These are phyloP conservation scores for Chiridota heheva DNA, from an alignment of 35 echinoderm and acorn worm species.

Conservation along the genomic window DNA sequence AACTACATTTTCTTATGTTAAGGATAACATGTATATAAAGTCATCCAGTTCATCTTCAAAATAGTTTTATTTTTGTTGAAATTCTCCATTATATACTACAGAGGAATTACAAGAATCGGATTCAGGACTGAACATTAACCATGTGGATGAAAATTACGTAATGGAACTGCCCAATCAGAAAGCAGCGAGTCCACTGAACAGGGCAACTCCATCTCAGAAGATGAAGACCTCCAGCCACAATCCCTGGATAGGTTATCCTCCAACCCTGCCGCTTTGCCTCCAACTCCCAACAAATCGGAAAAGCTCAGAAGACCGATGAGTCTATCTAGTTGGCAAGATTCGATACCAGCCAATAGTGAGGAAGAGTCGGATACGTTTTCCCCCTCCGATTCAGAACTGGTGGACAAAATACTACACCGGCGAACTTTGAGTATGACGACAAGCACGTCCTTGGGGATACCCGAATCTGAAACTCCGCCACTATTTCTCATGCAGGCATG, in stretches of 20 bases:
- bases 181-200: constrained; percentile 46
- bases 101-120: no score
- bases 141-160: no score
- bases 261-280: constrained; percentile 29
- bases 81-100: no score
- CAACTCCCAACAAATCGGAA: constrained; percentile 15
- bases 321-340: constrained; percentile 18
- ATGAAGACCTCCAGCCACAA: constrained; percentile 30
- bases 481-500: constrained; percentile 96
- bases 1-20: no score
- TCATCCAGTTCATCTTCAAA: no score
- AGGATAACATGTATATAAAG: no score
- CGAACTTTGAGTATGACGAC: constrained; percentile 53
- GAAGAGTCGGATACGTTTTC: constrained; percentile 1
- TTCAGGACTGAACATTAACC: no score
- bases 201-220: not conserved
- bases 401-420: constrained; percentile 25
- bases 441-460: constrained; percentile 36
- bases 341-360: constrained; percentile 5
- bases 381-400: constrained; percentile 3
- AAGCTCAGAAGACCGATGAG: constrained; percentile 5
- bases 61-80: no score
- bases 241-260: constrained; percentile 78
- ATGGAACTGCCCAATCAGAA: no score
- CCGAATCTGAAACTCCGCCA: constrained; percentile 67